Evolutionary conservation across 1,140 invertebrate species (phyloP), one percentile per base, ranked within the genome.

Genomic region (Steinernema feltiae): DNA sequence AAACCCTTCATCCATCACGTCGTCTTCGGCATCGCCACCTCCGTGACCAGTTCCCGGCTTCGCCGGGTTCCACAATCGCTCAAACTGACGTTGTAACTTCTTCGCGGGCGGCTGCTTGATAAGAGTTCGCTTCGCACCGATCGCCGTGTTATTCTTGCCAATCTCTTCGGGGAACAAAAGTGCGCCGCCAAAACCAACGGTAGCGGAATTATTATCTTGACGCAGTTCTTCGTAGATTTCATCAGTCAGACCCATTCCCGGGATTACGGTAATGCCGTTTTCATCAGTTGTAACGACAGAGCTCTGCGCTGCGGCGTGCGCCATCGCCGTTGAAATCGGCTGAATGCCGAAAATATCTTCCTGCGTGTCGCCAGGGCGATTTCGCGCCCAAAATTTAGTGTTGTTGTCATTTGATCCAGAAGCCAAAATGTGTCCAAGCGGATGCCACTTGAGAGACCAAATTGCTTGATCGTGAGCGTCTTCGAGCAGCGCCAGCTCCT

Each of bases 391-490:
- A 88, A 99, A 99, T 89, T 99, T 99, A 70, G 82, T 86, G 75
- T 87, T 85, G 72, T 87, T 87, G 41, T 86, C 85, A 72, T 86
- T 87, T 12, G 86, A 86, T 15, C 80, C 79, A 46, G 95, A 97
- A 84, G 94, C 97, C 1, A 99, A 88, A 81, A 99, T 98, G 86
- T 99, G 97, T 2, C 97, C 97, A 1, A 99, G 87, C 0, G 97
- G 97, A 90, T 99, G 97, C 97, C 97, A 99, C 27, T 94, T 93
- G 78, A 99, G 88, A 18, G 94, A 94, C 97, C 97, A 99, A 0
- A 99, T 94, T 85, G 98, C 98, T 82, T 94, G 97, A 87, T 99
- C 97, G 87, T 99, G 97, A 30, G 96, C 97, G 84, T 95, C 92
- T 88, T 99, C 96, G 84, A 99, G 97, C 30, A 92, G 92, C 1